Evolutionary conservation across 2,888 invertebrate genomes (phyloP).

Genomic region (Andrena bucephala): DNA sequence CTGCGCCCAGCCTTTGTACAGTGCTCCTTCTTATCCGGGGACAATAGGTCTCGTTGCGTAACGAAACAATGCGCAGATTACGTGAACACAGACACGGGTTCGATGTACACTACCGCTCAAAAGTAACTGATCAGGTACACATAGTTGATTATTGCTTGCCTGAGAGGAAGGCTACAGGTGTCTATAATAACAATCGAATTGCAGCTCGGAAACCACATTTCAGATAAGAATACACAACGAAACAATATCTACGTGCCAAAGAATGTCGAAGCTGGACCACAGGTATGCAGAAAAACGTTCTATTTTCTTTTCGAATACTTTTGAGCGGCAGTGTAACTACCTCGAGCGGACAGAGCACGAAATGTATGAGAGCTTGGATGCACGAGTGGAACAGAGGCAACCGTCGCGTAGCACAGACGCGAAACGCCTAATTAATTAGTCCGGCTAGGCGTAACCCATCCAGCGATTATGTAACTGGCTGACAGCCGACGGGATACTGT

Average conservation of each 20-base stretch:
- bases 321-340: not conserved
- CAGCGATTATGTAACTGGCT: conserved; percentile 68
- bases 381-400: conserved; percentile 34
- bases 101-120: too few relatives aligned
- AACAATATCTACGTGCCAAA: too few relatives aligned
- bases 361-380: conserved; percentile 45
- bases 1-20: not conserved
- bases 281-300: too few relatives aligned
- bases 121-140: too few relatives aligned
- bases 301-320: too few relatives aligned
- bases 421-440: conserved; percentile 69
- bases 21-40: conserved; percentile 26
- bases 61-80: conserved; percentile 19
- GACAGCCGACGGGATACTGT: conserved; percentile 67
- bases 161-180: too few relatives aligned
- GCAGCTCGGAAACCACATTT: too few relatives aligned
- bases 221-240: too few relatives aligned
- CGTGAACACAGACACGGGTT: not conserved
- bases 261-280: too few relatives aligned
- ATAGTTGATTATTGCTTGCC: too few relatives aligned
- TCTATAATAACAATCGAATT: too few relatives aligned
- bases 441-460: conserved; percentile 53
- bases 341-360: conserved; percentile 1
- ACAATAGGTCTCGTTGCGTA: conserved; percentile 40
- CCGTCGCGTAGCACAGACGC: conserved; percentile 34